phyloP scores from a whole-genome alignment of 1,140 invertebrate species.

The Psix sp. region DNA sequence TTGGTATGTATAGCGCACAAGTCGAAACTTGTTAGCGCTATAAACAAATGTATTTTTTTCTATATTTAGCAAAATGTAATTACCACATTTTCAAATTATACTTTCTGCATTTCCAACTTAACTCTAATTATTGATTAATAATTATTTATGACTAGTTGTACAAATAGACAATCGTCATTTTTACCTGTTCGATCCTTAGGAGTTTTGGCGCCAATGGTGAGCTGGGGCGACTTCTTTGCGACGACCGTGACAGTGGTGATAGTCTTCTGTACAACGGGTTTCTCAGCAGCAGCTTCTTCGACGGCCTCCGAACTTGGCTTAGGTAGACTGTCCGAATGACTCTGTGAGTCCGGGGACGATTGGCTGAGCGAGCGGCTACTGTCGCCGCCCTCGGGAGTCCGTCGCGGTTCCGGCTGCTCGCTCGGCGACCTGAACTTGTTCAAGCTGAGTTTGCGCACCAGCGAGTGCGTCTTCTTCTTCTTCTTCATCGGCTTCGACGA shows the following conservation, averaged over 20 bases:
- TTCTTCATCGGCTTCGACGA: slow-evolving; percentile 64
- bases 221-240: slow-evolving; percentile 64
- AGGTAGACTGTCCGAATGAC: slow-evolving; percentile 59
- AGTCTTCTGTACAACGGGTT: slow-evolving; percentile 56
- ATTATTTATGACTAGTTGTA: no score
- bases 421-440: slow-evolving; percentile 68
- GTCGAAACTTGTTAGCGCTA: no score
- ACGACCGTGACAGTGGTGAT: slow-evolving; percentile 68
- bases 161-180: no score
- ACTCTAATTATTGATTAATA: no score
- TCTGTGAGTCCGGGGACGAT: slow-evolving; percentile 70
- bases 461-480: slow-evolving; percentile 64
- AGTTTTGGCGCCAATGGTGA: slow-evolving; percentile 62
- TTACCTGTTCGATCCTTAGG: slow-evolving; percentile 38
- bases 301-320: slow-evolving; percentile 33
- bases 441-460: slow-evolving; percentile 70
- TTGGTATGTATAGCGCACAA: no score
- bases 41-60: no score
- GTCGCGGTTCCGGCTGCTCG: slow-evolving; percentile 64
- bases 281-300: not conserved
- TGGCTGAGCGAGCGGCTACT: slow-evolving; percentile 68
- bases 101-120: no score
- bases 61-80: no score
- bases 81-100: no score
- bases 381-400: slow-evolving; percentile 70